Base-by-base conservation (phyloP, 2,888 invertebrate species). In the Philereme transversata region DNA sequence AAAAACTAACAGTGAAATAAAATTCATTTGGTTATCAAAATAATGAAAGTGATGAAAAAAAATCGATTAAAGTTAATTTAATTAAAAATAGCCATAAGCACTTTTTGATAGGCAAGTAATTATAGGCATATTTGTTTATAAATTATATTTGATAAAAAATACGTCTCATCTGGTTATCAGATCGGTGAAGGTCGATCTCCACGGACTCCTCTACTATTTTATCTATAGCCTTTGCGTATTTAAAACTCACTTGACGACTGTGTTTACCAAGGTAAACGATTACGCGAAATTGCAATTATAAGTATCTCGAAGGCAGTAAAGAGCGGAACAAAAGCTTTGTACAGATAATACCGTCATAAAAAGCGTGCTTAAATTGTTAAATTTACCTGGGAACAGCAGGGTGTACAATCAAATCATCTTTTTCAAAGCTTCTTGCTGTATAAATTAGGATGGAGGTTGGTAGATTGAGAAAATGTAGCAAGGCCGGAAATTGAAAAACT, bases 401-500 rank as follows among this genome's bases (percentile, higher is more conserved):
- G 82, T 78, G 82, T 78, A 83, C 85, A 86, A 87, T 86, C 83
- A 89, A 87, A 87, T 84, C 83, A 87, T 87, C 82, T 83, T 77
- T 81, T 76, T 77, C 77, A 83, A 82, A 85, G 83, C 84, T 79
- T 81, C 81, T 87, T 83, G 85, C 84, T 81, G 80, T 86, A 87
- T 78, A 80, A 88, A 86, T 88, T 88, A 87, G 84, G 79, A 83
- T 72, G 81, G 73, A 84, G 82, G 84, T 82, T 75, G 79, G 81
- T 77, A 87, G 84, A 88, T 87, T 86, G 85, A 81, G 84, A 85
- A 82, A 88, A 85, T 83, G 83, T 83, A 79, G 82, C 79, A 77
- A 77, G 83, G 77, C 85, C 88, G 90, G 91, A 90, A 90, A 91
- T 90, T 90, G 90, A 89, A 90, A 91, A 91, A 90, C 84, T 91